phyloP scores from a whole-genome alignment of 2,888 invertebrate species.

The Drosophila longiperda region DNA sequence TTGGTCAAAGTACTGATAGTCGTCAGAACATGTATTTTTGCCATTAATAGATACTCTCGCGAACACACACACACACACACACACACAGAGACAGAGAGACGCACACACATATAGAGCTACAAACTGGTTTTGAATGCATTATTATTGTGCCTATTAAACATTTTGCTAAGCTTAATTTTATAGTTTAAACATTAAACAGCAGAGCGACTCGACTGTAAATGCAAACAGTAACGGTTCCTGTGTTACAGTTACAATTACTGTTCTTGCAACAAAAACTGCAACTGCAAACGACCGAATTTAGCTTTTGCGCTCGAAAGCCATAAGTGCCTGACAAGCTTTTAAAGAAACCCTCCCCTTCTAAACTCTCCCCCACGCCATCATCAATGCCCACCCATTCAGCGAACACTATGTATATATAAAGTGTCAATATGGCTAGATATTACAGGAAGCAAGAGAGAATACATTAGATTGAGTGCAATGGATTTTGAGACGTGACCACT shows the following conservation, averaged over 20 bases:
- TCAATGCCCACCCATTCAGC: background rate
- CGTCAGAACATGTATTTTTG: constrained; percentile 34
- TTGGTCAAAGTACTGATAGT: constrained; percentile 52
- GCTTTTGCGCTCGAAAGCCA: constrained; percentile 63
- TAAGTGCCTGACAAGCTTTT: constrained; percentile 70
- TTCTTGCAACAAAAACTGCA: constrained; percentile 9
- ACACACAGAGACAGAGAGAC: background rate
- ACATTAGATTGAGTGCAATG: constrained; percentile 52
- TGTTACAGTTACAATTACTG: background rate
- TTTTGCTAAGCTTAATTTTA: constrained; percentile 9
- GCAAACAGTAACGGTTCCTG: constrained; percentile 5
- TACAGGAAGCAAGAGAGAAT: constrained; percentile 48
- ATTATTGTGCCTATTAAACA: constrained; percentile 21
- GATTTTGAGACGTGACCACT: constrained; percentile 45
- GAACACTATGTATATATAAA: background rate
- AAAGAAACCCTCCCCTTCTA: constrained; percentile 32
- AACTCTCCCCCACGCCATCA: background rate
- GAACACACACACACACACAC: constrained; percentile 10
- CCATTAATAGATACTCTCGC: constrained; percentile 16
- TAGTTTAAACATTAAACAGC: constrained; percentile 40
- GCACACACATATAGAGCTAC: constrained; percentile 4
- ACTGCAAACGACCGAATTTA: constrained; percentile 27
- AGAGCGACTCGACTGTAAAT: constrained; percentile 26
- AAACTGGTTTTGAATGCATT: constrained; percentile 30
- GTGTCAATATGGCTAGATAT: constrained; percentile 30